phyloP scores from a whole-genome alignment of 1,140 invertebrate genomes.

The Danaus plexippus region DNA sequence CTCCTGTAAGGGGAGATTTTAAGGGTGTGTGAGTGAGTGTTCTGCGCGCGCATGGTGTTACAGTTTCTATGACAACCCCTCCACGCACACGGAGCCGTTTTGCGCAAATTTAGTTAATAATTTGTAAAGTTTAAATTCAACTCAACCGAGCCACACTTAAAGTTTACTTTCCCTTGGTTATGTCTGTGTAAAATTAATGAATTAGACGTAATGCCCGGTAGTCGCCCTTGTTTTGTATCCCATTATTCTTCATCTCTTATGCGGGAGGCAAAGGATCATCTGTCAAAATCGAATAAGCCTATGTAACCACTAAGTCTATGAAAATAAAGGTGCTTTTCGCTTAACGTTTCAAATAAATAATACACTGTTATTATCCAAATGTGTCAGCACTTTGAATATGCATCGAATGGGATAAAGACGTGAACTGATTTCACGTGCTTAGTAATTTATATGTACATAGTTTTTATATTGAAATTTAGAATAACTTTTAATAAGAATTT shows the following conservation, averaged over 20 bases:
- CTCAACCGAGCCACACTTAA: conserved; percentile 24
- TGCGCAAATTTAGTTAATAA: conserved; percentile 57
- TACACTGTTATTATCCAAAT: conserved; percentile 19
- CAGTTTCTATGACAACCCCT: conserved; percentile 70
- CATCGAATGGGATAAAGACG: conserved; percentile 16
- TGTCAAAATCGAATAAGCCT: conserved; percentile 31
- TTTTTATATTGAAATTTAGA: not conserved
- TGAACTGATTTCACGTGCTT: conserved; percentile 12
- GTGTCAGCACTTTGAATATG: conserved; percentile 21
- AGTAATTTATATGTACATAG: conserved; percentile 7
- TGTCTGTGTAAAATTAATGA: conserved; percentile 57
- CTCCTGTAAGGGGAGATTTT: conserved; percentile 41
- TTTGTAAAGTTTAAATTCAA: conserved; percentile 20
- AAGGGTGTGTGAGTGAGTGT: conserved; percentile 40
- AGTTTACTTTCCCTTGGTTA: conserved; percentile 21
- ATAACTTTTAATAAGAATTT: not conserved
- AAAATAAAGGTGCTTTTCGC: conserved; percentile 14
- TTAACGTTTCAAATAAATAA: conserved; percentile 15
- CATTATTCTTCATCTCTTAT: conserved; percentile 56
- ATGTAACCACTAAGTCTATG: conserved; percentile 17
- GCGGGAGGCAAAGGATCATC: conserved; percentile 28
- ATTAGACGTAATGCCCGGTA: conserved; percentile 64
- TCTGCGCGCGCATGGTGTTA: conserved; percentile 66
- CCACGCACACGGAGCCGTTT: conserved; percentile 53
- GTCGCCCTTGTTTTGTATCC: conserved; percentile 56